These are phyloP conservation scores for Epizoanthus ramosus DNA, from an alignment of 92 coral and sea anemone genomes.

Conservation along the genomic window DNA sequence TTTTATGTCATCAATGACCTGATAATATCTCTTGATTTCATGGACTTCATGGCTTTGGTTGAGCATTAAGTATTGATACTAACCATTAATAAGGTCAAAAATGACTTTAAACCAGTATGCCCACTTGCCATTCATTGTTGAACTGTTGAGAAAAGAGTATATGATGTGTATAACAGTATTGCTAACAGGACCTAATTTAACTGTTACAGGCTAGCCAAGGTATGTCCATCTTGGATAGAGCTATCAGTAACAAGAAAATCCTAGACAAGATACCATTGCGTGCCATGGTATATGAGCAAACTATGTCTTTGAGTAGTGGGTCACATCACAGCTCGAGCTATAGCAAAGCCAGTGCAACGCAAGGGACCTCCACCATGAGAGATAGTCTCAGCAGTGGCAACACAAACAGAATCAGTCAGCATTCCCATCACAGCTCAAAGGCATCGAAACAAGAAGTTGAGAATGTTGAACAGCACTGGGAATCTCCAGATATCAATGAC, in stretches of 20 bases:
- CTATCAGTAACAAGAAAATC: slow-evolving; percentile 73
- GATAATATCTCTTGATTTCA: too few relatives aligned
- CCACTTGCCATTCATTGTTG: too few relatives aligned
- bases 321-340: slow-evolving; percentile 39
- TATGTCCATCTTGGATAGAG: slow-evolving; percentile 80
- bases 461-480: slow-evolving; percentile 33
- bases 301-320: slow-evolving; percentile 38
- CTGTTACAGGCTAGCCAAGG: slow-evolving; percentile 22
- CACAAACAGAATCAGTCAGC: slow-evolving; percentile 52
- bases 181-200: neutral
- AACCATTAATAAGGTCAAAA: too few relatives aligned
- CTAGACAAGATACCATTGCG: slow-evolving; percentile 66
- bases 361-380: slow-evolving; percentile 53
- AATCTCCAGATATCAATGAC: slow-evolving; percentile 35
- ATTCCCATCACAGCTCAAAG: slow-evolving; percentile 47
- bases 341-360: slow-evolving; percentile 67
- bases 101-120: too few relatives aligned
- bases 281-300: slow-evolving; percentile 66
- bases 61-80: too few relatives aligned
- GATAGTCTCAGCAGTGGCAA: slow-evolving; percentile 69
- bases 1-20: too few relatives aligned
- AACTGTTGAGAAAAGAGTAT: too few relatives aligned
- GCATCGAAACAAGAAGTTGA: slow-evolving; percentile 50
- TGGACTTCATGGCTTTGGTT: too few relatives aligned
- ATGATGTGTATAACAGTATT: neutral